These are phyloP conservation scores for Saimiri boliviensis DNA, from an alignment of 2,113 vertebrate genomes.

Conservation along the genomic window DNA sequence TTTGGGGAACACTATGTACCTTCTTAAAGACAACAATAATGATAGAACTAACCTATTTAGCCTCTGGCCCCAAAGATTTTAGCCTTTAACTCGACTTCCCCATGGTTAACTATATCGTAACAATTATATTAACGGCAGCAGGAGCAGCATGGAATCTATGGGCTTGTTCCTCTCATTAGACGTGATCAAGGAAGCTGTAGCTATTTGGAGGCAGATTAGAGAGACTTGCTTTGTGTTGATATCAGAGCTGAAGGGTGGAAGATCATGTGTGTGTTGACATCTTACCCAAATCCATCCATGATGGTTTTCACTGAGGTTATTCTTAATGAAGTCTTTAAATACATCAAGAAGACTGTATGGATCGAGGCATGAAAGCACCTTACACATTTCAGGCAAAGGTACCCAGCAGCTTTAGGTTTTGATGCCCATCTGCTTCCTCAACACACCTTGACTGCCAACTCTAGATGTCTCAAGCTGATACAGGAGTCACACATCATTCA, in stretches of 20 bases:
- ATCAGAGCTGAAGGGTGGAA: conserved; percentile 80
- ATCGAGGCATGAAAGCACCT: conserved; percentile 49
- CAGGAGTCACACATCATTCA: too few relatives aligned
- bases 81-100: conserved; percentile 78
- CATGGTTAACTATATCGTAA: conserved; percentile 79
- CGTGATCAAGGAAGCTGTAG: conserved; percentile 83
- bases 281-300: conserved; percentile 75
- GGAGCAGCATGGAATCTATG: conserved; percentile 78
- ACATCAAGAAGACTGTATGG: conserved; percentile 67
- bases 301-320: conserved; percentile 77
- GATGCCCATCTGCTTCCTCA: background rate
- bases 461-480: background rate
- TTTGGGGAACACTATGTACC: conserved; percentile 45
- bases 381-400: background rate
- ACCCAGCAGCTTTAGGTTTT: background rate
- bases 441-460: background rate
- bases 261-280: conserved; percentile 80
- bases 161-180: conserved; percentile 86
- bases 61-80: conserved; percentile 80
- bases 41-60: conserved; percentile 77
- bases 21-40: conserved; percentile 78
- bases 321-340: conserved; percentile 75
- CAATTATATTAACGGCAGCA: conserved; percentile 86
- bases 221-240: conserved; percentile 75
- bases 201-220: conserved; percentile 85